Evolutionary conservation across 2,113 vertebrate genomes (phyloP).

Genomic region (Phylloscopus trochiloides): DNA sequence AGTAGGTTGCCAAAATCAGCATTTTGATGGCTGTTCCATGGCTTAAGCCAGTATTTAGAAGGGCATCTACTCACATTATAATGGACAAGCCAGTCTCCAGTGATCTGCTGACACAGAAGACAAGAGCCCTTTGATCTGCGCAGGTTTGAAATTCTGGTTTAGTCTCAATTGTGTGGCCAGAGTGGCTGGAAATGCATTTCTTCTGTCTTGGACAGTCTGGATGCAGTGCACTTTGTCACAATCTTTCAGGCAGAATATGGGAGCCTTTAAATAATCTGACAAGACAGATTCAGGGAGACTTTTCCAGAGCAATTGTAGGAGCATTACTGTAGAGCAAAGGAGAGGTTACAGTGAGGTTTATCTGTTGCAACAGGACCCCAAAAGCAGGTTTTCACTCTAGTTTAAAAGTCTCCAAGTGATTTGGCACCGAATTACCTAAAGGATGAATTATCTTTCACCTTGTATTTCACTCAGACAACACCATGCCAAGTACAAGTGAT

Average conservation of each 20-base stretch:
- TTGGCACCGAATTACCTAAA: background rate
- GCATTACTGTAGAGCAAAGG: background rate
- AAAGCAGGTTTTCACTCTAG: background rate
- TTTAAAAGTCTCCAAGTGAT: background rate
- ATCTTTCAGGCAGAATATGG: background rate
- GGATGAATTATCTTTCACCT: background rate
- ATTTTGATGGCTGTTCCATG: background rate
- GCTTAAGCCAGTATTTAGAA: background rate
- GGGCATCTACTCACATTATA: background rate
- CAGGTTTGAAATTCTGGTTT: background rate
- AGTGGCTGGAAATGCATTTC: background rate
- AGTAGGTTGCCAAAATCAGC: background rate
- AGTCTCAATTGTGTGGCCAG: background rate
- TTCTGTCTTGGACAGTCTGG: background rate
- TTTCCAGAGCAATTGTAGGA: background rate
- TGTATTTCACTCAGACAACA: background rate
- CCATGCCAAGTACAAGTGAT: background rate
- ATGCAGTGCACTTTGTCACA: background rate
- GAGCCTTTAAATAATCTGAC: background rate
- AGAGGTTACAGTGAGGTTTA: background rate
- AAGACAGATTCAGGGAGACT: background rate
- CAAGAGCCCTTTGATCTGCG: background rate
- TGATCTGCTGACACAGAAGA: background rate
- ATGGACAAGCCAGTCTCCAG: background rate
- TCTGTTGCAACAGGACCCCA: background rate